phyloP scores from a whole-genome alignment of 2,113 vertebrate species.

The Trichomycterus rosablanca region DNA sequence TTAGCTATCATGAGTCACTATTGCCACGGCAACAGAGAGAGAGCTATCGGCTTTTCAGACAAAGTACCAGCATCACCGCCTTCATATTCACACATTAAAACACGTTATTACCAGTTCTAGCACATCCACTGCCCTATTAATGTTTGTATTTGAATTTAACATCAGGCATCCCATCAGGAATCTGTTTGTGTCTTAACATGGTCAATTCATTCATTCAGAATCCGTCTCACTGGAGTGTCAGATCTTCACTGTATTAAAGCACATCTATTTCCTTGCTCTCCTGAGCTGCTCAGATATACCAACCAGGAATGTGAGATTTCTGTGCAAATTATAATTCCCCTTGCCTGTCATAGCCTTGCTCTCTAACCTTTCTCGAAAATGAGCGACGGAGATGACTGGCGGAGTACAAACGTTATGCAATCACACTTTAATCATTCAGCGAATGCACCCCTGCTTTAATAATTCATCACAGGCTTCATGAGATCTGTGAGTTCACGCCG shows the following conservation, averaged over 20 bases:
- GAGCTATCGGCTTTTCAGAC: not conserved
- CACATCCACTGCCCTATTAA: not conserved
- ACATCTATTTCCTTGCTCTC: not conserved
- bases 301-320: too few species aligned
- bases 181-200: not conserved
- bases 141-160: not conserved
- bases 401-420: not conserved
- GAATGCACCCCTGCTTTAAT: constrained; percentile 28
- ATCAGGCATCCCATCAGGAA: too few species aligned
- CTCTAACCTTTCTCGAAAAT: not conserved
- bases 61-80: too few species aligned
- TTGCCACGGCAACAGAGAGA: constrained; percentile 29
- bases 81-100: not conserved
- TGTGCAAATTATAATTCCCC: not conserved
- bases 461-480: constrained; percentile 22
- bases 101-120: not conserved
- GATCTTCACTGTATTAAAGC: too few species aligned
- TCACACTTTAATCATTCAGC: constrained; percentile 35
- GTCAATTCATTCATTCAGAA: too few species aligned
- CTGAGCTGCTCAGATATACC: too few species aligned
- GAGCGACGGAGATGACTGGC: constrained; percentile 19
- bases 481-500: constrained; percentile 5
- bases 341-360: not conserved
- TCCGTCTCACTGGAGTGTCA: too few species aligned
- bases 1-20: constrained; percentile 37